Conservation (phyloP, 2,888 invertebrate genomes). For the Catocala sponsa region DNA sequence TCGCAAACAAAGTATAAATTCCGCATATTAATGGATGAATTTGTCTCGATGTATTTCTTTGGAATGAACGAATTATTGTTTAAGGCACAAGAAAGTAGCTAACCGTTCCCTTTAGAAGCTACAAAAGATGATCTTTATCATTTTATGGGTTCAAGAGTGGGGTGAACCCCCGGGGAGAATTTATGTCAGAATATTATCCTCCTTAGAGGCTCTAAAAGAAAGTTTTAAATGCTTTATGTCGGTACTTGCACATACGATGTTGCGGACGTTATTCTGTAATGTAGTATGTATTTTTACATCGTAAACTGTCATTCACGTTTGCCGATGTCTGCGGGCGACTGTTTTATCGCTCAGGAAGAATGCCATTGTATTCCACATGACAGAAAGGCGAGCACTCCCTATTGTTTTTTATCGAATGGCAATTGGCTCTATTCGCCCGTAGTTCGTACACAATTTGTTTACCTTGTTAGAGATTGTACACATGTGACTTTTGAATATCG, state of each 20-base stretch:
- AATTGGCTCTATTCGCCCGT: slow-evolving; percentile 52
- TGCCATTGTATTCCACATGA: slow-evolving; percentile 55
- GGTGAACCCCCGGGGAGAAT: slow-evolving; percentile 68
- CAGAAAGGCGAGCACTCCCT: slow-evolving; percentile 49
- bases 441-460: slow-evolving; percentile 47
- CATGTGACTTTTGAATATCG: slow-evolving; percentile 13
- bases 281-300: slow-evolving; percentile 56
- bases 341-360: slow-evolving; percentile 60
- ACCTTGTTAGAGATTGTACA: slow-evolving; percentile 34
- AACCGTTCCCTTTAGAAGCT: slow-evolving; percentile 60
- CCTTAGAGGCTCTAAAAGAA: slow-evolving; percentile 74
- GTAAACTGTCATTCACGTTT: slow-evolving; percentile 57
- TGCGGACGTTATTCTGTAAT: slow-evolving; percentile 52
- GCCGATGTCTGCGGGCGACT: slow-evolving; percentile 54
- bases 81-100: slow-evolving; percentile 55
- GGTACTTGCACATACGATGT: slow-evolving; percentile 61
- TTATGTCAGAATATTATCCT: slow-evolving; percentile 74
- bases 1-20: slow-evolving; percentile 56
- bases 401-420: slow-evolving; percentile 57
- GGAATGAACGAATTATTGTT: slow-evolving; percentile 63
- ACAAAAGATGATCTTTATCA: slow-evolving; percentile 81
- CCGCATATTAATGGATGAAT: slow-evolving; percentile 61
- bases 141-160: slow-evolving; percentile 73
- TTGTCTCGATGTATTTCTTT: slow-evolving; percentile 53
- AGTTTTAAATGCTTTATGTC: slow-evolving; percentile 78